Evolutionary conservation across 1,140 invertebrate species (phyloP), one percentile per base, ranked within the genome.

Genomic region (Trichomalopsis sarcophagae): DNA sequence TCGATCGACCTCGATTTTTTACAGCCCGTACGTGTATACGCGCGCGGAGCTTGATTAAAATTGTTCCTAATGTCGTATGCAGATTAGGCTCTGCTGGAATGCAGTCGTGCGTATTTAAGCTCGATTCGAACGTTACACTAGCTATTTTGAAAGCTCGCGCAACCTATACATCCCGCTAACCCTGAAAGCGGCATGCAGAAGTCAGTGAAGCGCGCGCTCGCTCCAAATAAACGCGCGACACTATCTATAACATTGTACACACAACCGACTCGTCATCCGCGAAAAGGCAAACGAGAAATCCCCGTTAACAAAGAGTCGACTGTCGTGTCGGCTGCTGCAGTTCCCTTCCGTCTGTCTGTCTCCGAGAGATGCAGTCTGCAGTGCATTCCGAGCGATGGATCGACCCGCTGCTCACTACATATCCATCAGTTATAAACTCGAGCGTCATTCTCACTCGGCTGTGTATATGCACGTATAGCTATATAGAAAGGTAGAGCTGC

Each of bases 391-490:
- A 2, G 27, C 27, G 55, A 21, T 62, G 55, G 62, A 80, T 80
- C 33, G 62, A n/a, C 36, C 68, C 10, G 11, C 68, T 7, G 11
- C 33, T 0, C 33, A 3, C 21, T n/a, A 50, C 23, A 36, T 36
- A 75, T 82, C 50, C 50, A 75, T 82, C 50, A 36, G 21, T 76
- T 77, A 76, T 44, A 44, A 83, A 76, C 33, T 77, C 74, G 27
- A 82, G 30, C 71, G 69, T 82, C 71, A 62, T 27, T 27, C 50
- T 74, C 71, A 75, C 55, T 10, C 50, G 14, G 9, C 10, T 74
- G 27, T 30, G 17, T 74, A 10, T n/a, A 6, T 7, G 7, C 5
- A 74, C 4, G 13, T 2, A 27, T 27, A 1, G 27, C 27, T 27
- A 27, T 44, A 10, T 44, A 44, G 40, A 44, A 44, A 44, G 40